phyloP scores from a whole-genome alignment of 2,888 invertebrate genomes.

The Erebia aethiops region DNA sequence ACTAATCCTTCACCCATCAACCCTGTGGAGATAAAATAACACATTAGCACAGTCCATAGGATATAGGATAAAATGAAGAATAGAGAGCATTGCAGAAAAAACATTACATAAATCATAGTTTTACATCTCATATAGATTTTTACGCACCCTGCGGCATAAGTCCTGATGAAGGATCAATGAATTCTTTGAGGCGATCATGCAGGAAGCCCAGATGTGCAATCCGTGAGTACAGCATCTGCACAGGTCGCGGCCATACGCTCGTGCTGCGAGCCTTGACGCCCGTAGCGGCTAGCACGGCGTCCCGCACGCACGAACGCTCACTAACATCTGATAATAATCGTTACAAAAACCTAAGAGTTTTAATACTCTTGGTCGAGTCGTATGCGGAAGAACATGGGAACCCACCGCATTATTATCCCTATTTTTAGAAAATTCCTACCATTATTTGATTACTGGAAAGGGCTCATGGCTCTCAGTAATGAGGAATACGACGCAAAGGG shows the following conservation, averaged over 20 bases:
- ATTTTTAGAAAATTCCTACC: too few species aligned
- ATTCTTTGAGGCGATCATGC: slow-evolving; percentile 91
- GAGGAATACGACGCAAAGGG: too few species aligned
- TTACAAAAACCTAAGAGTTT: too few species aligned
- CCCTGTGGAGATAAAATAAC: slow-evolving; percentile 68
- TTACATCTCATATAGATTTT: neutral
- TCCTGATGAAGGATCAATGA: slow-evolving; percentile 88
- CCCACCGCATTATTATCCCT: too few species aligned
- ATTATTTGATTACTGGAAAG: too few species aligned
- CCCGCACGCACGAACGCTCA: slow-evolving; percentile 83
- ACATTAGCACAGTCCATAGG: neutral
- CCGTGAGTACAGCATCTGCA: slow-evolving; percentile 86
- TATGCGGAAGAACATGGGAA: too few species aligned
- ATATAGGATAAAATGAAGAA: neutral
- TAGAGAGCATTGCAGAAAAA: too few species aligned
- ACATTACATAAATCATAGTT: neutral
- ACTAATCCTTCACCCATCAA: slow-evolving; percentile 93
- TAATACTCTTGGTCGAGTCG: too few species aligned
- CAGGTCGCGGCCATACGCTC: slow-evolving; percentile 64
- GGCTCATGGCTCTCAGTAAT: too few species aligned
- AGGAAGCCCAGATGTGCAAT: slow-evolving; percentile 93
- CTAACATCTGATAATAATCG: neutral
- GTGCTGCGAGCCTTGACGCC: slow-evolving; percentile 92
- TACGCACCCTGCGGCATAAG: slow-evolving; percentile 79
- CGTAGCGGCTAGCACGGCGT: slow-evolving; percentile 92